Evolutionary conservation across 2,797 vertebrate species (phyloP), one percentile per base, ranked within the genome.

Genomic region (Sternarchorhynchus goeldii): DNA sequence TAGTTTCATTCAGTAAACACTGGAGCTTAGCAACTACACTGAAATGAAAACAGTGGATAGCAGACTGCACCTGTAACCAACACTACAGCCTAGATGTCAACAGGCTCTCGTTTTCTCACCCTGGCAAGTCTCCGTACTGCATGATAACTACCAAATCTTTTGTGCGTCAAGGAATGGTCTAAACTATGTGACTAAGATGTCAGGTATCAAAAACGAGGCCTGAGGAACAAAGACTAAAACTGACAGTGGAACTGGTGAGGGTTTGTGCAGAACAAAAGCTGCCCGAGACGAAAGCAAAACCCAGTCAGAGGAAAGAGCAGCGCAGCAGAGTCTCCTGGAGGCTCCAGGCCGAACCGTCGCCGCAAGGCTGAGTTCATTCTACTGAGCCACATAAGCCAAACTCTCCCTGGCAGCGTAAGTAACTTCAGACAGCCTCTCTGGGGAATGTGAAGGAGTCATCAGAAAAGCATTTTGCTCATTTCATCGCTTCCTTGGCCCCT

Each of bases 351-450:
- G 29, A 10, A 71, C 6, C 1, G 34, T 12, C 69, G 64, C 59
- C 41, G 50, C 25, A 53, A 66, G 34, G 74, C 41, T 36, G 65
- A 75, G 71, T 81, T n/a, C 69, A 50, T 29, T 45, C 36, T 16
- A 39, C 50, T 73, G 74, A 66, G 59, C 77, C 20, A 25, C 14
- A 34, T 67, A 79, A 83, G 76, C 81, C 76, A 77, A 77, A 83
- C 81, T 56, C 58, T 55, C 80, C 69, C 66, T 60, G 31, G 62
- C 63, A 67, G 34, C 18, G 58, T 83, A 85, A 85, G 79, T 56
- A 70, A 85, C 73, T 71, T 65, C 41, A 75, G 80, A 80, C 67
- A 50, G 74, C 74, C 56, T 68, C 74, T 73, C 2, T 14, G 55
- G 73, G 73, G 65, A 65, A 65, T 81, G 75, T 80, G 3, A 76